phyloP scores from a whole-genome alignment of 2,888 invertebrate genomes.

The Tenthredo scrophulariae region DNA sequence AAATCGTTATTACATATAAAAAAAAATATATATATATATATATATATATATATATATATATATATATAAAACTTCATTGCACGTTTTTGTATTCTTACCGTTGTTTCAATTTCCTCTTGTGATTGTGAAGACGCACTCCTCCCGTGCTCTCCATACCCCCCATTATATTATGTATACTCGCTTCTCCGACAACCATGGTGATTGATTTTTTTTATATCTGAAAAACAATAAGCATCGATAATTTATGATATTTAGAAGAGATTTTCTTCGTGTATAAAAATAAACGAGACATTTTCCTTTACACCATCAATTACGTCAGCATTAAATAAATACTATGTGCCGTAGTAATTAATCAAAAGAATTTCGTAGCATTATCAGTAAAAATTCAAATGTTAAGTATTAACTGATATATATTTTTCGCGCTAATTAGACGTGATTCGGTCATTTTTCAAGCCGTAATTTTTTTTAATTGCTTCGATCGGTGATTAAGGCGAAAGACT shows the following conservation, averaged over 20 bases:
- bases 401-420: neutral
- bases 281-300: neutral
- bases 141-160: conserved; percentile 95
- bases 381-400: neutral
- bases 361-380: neutral
- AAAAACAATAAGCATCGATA: conserved; percentile 58
- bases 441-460: neutral
- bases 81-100: conserved; percentile 81
- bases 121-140: conserved; percentile 93
- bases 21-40: too few species aligned
- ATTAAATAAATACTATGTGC: neutral
- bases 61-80: neutral
- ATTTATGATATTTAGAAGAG: neutral
- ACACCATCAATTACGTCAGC: neutral
- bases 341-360: neutral
- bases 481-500: neutral
- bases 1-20: conserved; percentile 15
- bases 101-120: conserved; percentile 92
- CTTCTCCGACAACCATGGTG: conserved; percentile 93
- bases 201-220: conserved; percentile 62
- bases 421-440: neutral
- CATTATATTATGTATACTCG: conserved; percentile 92
- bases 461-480: neutral
- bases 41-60: too few species aligned
- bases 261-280: neutral